A percentile compares a stretch with the other conserved stretches of the same genome.
Evolutionary conservation across 2,113 vertebrate genomes (phyloP).

Genomic region (Lasiurus cinereus): DNA sequence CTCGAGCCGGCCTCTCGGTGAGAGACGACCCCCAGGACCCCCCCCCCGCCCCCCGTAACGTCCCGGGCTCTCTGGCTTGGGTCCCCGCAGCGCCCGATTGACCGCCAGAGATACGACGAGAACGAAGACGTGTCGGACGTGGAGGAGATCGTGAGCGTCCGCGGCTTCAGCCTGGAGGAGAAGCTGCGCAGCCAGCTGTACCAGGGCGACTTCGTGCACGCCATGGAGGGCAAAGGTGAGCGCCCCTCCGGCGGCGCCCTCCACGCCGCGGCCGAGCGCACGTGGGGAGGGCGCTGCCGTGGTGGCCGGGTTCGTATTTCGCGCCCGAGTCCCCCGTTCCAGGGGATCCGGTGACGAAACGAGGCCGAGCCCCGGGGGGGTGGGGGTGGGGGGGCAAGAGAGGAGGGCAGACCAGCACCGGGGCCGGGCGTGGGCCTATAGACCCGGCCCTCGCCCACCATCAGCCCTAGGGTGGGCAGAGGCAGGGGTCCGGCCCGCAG

Average conservation of each 20-base stretch:
- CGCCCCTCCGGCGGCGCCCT: slow-evolving; percentile 30
- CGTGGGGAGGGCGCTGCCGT: slow-evolving; percentile 82
- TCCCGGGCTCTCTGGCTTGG: slow-evolving; percentile 79
- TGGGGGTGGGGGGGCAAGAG: slow-evolving; percentile 50
- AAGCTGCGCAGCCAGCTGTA: slow-evolving; percentile 93
- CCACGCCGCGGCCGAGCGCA: slow-evolving; percentile 75
- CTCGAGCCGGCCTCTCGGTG: slow-evolving; percentile 54
- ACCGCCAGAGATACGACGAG: slow-evolving; percentile 95
- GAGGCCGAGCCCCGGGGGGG: slow-evolving; percentile 72
- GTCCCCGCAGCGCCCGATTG: slow-evolving; percentile 92
- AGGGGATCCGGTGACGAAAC: slow-evolving; percentile 87
- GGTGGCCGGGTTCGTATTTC: slow-evolving; percentile 87
- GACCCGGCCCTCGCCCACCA: slow-evolving; percentile 36
- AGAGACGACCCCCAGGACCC: slow-evolving; percentile 52
- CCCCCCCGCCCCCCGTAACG: slow-evolving; percentile 61
- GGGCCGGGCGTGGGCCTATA: slow-evolving; percentile 72
- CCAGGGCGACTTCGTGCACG: slow-evolving; percentile 91
- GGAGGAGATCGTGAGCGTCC: slow-evolving; percentile 95
- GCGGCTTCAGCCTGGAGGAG: slow-evolving; percentile 96
- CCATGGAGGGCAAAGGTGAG: slow-evolving; percentile 97
- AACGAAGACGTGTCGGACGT: slow-evolving; percentile 97
- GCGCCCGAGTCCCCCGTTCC: slow-evolving; percentile 86
- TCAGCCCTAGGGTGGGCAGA: slow-evolving; percentile 54
- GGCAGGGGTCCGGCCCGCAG: not conserved
- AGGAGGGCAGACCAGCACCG: slow-evolving; percentile 56